Conservation (phyloP, 2,113 vertebrate genomes). For the Phoenicopterus ruber region DNA sequence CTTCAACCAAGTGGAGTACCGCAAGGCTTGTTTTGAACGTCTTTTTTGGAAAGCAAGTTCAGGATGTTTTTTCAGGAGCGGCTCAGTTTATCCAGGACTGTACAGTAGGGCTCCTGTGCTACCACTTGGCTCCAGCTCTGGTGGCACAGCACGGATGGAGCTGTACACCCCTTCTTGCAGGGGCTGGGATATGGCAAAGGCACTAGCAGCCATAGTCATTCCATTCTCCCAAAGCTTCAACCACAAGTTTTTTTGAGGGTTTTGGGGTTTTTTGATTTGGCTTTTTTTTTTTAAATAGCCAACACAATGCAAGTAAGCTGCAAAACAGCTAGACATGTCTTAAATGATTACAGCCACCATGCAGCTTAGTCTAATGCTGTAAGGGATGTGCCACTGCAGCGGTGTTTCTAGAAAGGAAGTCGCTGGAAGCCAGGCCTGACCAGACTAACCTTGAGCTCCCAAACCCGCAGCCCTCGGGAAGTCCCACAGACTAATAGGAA, state of each 20-base stretch:
- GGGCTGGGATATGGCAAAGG: neutral
- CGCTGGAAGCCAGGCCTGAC: neutral
- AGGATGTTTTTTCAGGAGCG: neutral
- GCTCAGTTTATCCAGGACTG: neutral
- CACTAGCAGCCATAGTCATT: neutral
- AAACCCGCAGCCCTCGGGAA: neutral
- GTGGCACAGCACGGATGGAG: neutral
- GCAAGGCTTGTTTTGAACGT: neutral
- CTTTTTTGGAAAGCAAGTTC: neutral
- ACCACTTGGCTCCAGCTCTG: neutral
- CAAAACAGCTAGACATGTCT: neutral
- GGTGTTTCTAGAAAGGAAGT: neutral
- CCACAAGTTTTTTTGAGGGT: neutral
- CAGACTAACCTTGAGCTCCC: slow-evolving; percentile 8
- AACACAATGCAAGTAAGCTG: neutral
- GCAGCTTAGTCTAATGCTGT: neutral
- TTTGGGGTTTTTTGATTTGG: rapidly evolving
- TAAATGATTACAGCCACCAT: neutral
- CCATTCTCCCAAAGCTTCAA: neutral
- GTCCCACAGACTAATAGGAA: slow-evolving; percentile 28
- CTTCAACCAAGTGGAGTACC: neutral
- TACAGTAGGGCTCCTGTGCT: neutral
- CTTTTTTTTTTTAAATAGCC: neutral
- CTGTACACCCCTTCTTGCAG: neutral
- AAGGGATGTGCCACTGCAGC: neutral